Base-by-base conservation (phyloP, 2,113 vertebrate species). In the Stigmatopora argus region DNA sequence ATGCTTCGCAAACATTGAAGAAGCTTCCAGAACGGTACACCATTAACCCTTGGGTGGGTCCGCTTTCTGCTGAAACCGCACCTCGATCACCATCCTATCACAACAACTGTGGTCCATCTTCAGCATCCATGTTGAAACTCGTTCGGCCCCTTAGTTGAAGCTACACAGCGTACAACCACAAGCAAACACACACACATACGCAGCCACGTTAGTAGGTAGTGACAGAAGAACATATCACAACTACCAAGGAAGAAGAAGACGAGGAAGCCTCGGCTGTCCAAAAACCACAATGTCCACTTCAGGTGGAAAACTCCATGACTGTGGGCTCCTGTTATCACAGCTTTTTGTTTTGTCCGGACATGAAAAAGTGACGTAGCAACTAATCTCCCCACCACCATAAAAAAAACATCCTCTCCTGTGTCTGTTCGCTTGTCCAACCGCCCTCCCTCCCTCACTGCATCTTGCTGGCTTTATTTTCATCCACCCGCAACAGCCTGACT, bases 1-100 rank as follows among this genome's bases (percentile, higher is more conserved):
- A 68, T 74, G 84, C 82, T 88, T 87, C 88, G 85, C 82, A 71
- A 91, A 85, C 88, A 73, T 90, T 79, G 89, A 79, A 90, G 90
- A 94, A 92, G 77, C 85, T 90, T 94, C 94, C 88, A 92, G 94
- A 96, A 93, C 89, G 92, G 89, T 86, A 87, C 90, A 84, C 82
- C 80, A 70, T 92, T 92, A 92, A 94, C 90, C 90, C 79, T 90
- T 90, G 91, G 85, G 68, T 78, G 77, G 56, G 75, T 75, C 86
- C 72, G 70, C 70, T 75, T 64, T 77, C 89, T 88, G 77, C 57
- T 15, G 69, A 38, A 71, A 83, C 86, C 87, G 71, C 71, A 77
- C 71, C 74, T 78, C 38, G 38, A 41, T 41, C 56, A 59, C 59
- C 63, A 66, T 61, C 56, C 72, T 44, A 70, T 67, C 77, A 82